Evolutionary conservation across 2,113 vertebrate species (phyloP).

Genomic region (Poeciliopsis prolifica): DNA sequence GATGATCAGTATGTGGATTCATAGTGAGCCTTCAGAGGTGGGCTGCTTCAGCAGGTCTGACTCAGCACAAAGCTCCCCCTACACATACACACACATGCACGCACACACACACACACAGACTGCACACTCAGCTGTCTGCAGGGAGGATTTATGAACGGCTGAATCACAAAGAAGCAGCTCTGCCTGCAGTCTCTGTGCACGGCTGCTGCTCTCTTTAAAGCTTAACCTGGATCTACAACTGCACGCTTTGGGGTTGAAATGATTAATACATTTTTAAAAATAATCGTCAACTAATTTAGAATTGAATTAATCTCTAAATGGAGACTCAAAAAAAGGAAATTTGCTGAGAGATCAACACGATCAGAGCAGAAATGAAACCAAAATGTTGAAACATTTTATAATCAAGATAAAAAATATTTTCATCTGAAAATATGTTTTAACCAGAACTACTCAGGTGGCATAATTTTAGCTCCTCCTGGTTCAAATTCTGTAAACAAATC

Average conservation of each 20-base stretch:
- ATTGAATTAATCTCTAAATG: no score
- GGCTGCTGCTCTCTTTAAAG: not conserved
- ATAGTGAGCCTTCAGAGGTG: not conserved
- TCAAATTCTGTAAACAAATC: no score
- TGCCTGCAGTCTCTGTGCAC: conserved; percentile 7
- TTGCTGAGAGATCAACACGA: no score
- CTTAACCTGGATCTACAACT: not conserved
- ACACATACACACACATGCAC: conserved; percentile 44
- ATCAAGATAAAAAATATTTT: no score
- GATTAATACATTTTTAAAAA: no score
- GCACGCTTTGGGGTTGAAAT: not conserved
- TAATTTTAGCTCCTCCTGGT: no score
- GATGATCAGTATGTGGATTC: not conserved
- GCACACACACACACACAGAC: conserved; percentile 46
- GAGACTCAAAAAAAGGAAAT: no score
- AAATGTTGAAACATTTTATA: no score
- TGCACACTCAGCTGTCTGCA: conserved; percentile 73
- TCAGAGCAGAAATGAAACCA: no score
- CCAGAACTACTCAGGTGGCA: no score
- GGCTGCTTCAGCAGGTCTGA: not conserved
- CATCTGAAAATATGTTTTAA: no score
- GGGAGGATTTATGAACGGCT: conserved; percentile 44
- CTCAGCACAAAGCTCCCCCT: conserved; percentile 6
- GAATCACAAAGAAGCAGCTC: conserved; percentile 46
- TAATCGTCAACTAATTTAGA: no score